Evolutionary conservation across 2,888 invertebrate genomes (phyloP).

Genomic region (Frankliniella intonsa): DNA sequence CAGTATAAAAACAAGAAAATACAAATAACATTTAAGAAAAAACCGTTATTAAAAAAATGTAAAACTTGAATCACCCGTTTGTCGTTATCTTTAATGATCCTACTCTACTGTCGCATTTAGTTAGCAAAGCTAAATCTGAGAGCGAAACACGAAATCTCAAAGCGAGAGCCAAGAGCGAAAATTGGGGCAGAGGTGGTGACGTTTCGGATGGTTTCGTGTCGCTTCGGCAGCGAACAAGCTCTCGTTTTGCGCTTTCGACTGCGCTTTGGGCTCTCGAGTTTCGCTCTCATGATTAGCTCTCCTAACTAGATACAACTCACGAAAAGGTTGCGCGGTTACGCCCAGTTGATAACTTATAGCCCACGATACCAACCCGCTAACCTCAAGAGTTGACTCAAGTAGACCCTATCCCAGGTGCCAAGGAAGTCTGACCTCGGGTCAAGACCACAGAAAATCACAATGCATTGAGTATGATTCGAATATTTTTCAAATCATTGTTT

Average conservation of each 20-base stretch:
- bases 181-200: too few relatives aligned
- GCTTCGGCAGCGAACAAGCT: too few relatives aligned
- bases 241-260: too few relatives aligned
- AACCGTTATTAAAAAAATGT: slow-evolving; percentile 19
- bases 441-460: slow-evolving; percentile 2
- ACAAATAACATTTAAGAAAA: slow-evolving; percentile 25
- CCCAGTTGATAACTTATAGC: background rate
- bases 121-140: background rate
- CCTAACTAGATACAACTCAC: background rate
- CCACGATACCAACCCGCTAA: background rate
- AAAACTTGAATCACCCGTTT: slow-evolving; percentile 26
- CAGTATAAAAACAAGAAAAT: slow-evolving; percentile 27
- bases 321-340: background rate
- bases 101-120: background rate
- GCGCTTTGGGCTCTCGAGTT: too few relatives aligned
- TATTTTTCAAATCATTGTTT: slow-evolving; percentile 5
- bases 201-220: too few relatives aligned
- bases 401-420: background rate
- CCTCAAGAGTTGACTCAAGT: background rate
- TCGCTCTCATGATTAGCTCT: background rate
- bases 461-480: slow-evolving; percentile 5
- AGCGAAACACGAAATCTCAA: too few relatives aligned
- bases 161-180: too few relatives aligned
- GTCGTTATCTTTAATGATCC: slow-evolving; percentile 4
- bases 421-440: background rate